Evolutionary conservation across 1,140 invertebrate species (phyloP), one percentile per base, ranked within the genome.

Genomic region (Drosophila simulans): DNA sequence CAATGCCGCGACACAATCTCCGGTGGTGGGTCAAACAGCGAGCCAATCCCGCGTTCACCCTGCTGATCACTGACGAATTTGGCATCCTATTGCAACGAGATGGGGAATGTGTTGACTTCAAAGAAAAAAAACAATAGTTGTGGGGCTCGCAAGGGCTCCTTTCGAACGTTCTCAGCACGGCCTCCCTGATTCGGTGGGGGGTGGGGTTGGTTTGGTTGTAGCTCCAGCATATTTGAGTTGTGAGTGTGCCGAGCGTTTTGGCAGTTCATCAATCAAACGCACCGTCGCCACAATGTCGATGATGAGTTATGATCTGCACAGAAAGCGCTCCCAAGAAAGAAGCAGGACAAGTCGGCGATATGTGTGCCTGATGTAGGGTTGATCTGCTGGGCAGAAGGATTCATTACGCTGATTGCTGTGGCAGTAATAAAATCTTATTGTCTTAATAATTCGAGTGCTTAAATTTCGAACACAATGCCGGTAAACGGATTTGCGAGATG

Each of bases 231-330:
- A 66, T 27, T 66, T 75, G 8, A 5, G 60, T 13, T 3, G 42
- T 76, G 71, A 75, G 34, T 73, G 34, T 71, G 49, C 37, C 25
- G 4, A 11, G 22, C 15, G 13, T 3, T 34, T 5, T 2, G 17
- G 25, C 15, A 62, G 69, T 64, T 35, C 60, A 75, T 75, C 60
- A 75, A 75, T 75, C 72, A 75, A 13, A 4, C 15, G 42, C 42
- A 20, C 10, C 3, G 17, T 15, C 17, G 5, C 20, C 25, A n/a
- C 8, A 51, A 15, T 31, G 22, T 45, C 20, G 35, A 34, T 40
- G 34, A 64, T 58, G 43, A 64, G 54, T 64, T 64, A 57, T 64
- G 62, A 25, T 20, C 42, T 20, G 17, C 27, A 8, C 27, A 31
- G 27, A 31, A 31, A 8, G 27, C 27, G 25, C 25, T 5, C 5